Percentiles rank a stretch among this genome's conserved stretches.
These are phyloP conservation scores for Plumapathes pennacea DNA, from an alignment of 92 coral and sea anemone genomes.

Conservation along the genomic window DNA sequence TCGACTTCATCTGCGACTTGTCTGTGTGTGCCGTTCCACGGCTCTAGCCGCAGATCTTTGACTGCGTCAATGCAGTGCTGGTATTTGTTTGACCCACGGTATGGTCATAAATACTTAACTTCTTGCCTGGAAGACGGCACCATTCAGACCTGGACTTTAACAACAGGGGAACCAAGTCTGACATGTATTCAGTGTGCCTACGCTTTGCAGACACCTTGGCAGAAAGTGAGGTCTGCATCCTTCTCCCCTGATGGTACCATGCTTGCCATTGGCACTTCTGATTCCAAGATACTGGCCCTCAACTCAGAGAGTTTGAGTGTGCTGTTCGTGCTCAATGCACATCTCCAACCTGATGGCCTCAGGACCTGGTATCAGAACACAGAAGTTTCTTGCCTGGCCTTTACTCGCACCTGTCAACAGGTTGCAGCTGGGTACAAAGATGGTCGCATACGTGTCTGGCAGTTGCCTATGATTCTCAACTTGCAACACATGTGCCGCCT, in stretches of 20 bases:
- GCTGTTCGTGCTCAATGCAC: constrained; percentile 74
- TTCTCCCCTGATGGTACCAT: constrained; percentile 82
- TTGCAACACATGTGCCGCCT: constrained; percentile 85
- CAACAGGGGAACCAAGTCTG: constrained; percentile 58
- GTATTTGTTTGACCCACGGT: constrained; percentile 88
- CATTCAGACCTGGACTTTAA: constrained; percentile 78
- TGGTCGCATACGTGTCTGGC: constrained; percentile 85
- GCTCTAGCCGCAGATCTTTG: constrained; percentile 58
- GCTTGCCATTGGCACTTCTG: constrained; percentile 86
- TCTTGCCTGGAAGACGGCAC: constrained; percentile 88
- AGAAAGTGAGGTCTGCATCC: constrained; percentile 76
- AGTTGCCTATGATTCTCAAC: constrained; percentile 68
- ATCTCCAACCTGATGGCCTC: constrained; percentile 85
- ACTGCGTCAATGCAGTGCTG: constrained; percentile 72
- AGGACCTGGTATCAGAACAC: constrained; percentile 92
- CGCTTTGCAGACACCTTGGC: constrained; percentile 85
- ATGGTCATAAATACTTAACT: constrained; percentile 75
- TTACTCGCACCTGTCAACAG: constrained; percentile 87
- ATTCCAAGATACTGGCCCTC: constrained; percentile 71
- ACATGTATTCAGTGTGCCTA: constrained; percentile 75
- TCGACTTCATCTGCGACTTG: constrained; percentile 50
- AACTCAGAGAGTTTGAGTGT: constrained; percentile 77
- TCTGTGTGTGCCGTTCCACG: constrained; percentile 74
- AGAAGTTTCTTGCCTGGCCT: constrained; percentile 87
- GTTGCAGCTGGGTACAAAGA: constrained; percentile 89